Base-by-base conservation (phyloP, 1,140 invertebrate species). In the Ceratoteleas bidentatus region DNA sequence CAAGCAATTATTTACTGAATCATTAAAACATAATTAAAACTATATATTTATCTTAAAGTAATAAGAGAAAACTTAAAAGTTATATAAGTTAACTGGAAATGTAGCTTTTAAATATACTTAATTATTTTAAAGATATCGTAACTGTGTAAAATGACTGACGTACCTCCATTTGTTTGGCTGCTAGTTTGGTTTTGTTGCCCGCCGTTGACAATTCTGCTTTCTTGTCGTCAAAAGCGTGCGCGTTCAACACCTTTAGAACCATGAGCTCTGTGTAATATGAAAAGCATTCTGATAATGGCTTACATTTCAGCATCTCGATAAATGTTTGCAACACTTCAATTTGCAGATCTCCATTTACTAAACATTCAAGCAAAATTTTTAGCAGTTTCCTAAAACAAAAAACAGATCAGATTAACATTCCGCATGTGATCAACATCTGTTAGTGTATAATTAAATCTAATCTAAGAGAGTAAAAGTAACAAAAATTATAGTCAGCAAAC, bases 221-320 rank as follows among this genome's bases (percentile, higher is more conserved):
- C 32, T 85, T 87, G 43, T 91, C 90, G 58, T 91, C 88, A 38
- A 86, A 87, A 73, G 94, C 95, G 89, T 98, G 96, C 73, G 96
- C 95, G 85, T 97, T 94, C 68, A 98, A 94, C 13, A 98, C 95
- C 90, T 96, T 96, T 15, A 98, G 90, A 56, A 98, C 94, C 14
- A 98, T 95, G 7, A 99, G 92, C 91, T 99, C 97, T 15, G 96
- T 94, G 89, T 96, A 99, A 85, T 95, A 94, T 49, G 95, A 93
- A 93, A 98, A 98, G 70, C 94, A 94, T 74, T 94, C 91, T 11
- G 95, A 90, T 86, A 98, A 94, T 85, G 95, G 93, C 38, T 94
- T 93, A 64, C 95, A 94, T 77, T 95, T 94, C 81, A 98, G 93
- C 87, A 98, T 95, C 91, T 96, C 96, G 50, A 96, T 93, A 24